phyloP scores from a whole-genome alignment of 2,113 vertebrate genomes.

The Pundamilia nyererei region DNA sequence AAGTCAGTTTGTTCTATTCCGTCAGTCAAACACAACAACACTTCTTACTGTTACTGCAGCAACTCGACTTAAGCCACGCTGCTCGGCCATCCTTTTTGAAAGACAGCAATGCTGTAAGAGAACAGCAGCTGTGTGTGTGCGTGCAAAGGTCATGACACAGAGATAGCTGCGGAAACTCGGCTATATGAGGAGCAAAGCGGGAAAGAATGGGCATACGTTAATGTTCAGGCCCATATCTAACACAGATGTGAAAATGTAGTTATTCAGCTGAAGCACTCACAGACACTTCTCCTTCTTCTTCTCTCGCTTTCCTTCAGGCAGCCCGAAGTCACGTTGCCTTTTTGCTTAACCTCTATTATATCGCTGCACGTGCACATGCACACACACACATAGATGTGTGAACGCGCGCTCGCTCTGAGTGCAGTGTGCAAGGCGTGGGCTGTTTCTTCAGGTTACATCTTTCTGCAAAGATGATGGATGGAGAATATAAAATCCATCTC shows the following conservation, averaged over 20 bases:
- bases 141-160: not conserved
- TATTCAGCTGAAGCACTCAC: not conserved
- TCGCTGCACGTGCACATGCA: not conserved
- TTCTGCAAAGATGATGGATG: slow-evolving; percentile 53
- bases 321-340: slow-evolving; percentile 24
- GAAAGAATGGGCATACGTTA: not conserved
- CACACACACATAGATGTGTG: not conserved
- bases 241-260: not conserved
- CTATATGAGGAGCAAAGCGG: not conserved
- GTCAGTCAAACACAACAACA: not conserved
- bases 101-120: not conserved
- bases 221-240: slow-evolving; percentile 10
- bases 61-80: not conserved
- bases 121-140: not conserved
- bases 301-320: slow-evolving; percentile 8
- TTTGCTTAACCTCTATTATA: slow-evolving; percentile 55
- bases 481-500: slow-evolving; percentile 42
- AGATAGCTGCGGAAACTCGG: not conserved
- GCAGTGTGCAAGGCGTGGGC: slow-evolving; percentile 14
- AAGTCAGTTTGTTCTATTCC: not conserved
- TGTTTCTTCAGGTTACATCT: slow-evolving; percentile 47
- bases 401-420: not conserved
- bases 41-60: not conserved
- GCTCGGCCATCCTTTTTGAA: not conserved
- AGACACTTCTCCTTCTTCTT: not conserved